A percentile compares a stretch with the other conserved stretches of the same genome.
Evolutionary conservation across 2,888 invertebrate genomes (phyloP).

Genomic region (Antheraea yamamai): DNA sequence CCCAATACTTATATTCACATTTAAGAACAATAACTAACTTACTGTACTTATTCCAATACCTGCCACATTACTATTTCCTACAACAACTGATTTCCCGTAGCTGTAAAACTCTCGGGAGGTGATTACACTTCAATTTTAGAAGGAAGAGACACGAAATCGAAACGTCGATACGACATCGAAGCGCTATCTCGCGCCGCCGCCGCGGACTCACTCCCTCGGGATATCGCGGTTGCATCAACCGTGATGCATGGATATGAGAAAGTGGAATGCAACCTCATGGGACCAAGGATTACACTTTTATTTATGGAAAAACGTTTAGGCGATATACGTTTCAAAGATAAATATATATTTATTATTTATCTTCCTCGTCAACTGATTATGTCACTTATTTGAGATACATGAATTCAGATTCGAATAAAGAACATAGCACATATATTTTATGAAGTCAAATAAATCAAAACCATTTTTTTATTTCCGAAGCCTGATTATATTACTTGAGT

Average conservation of each 20-base stretch:
- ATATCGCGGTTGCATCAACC: constrained; percentile 59
- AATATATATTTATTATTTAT: neutral
- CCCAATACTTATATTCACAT: no score
- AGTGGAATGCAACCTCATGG: constrained; percentile 55
- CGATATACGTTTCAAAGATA: neutral
- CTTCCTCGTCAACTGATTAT: neutral
- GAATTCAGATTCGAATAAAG: neutral
- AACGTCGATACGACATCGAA: constrained; percentile 39
- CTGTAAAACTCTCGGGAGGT: constrained; percentile 21
- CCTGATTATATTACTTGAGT: no score
- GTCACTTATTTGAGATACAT: neutral
- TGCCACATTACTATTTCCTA: neutral
- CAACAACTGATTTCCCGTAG: neutral
- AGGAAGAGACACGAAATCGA: constrained; percentile 34
- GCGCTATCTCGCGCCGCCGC: constrained; percentile 41
- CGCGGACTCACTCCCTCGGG: constrained; percentile 40
- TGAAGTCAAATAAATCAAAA: neutral
- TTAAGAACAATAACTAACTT: neutral
- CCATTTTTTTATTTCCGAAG: no score
- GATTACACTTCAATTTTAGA: constrained; percentile 36
- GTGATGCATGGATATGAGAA: constrained; percentile 70
- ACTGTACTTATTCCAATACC: neutral
- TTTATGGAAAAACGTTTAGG: constrained; percentile 28
- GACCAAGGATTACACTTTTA: constrained; percentile 64
- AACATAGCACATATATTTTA: neutral